Evolutionary conservation across 2,888 invertebrate species (phyloP), one percentile per base, ranked within the genome.

Genomic region (Tipula confusa): DNA sequence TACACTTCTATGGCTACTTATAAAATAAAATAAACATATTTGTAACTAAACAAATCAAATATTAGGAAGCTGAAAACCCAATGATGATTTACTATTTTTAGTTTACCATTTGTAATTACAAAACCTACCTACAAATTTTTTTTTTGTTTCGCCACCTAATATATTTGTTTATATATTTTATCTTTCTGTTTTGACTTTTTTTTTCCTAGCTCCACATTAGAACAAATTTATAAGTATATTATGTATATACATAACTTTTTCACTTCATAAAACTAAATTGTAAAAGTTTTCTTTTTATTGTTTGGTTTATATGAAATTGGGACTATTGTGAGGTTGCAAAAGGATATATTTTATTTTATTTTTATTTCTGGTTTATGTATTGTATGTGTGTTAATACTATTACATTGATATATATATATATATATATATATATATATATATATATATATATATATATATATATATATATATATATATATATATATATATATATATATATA

Each of bases 281-380:
- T 64, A 64, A 64, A 64, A 64, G 64, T 64, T 64, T 64, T 64
- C 24, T 64, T 64, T 64, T 64, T 24, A 64, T 64, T 64, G 24
- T 64, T 64, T 64, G 64, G 64, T 64, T 64, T 64, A 64, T 18
- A 64, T 64, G 24, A 1, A 33, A 33, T 33, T 33, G 33, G 33
- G 18, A 7, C 15, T 43, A 15, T 43, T 43, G 15, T 5, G 15
- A 43, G 15, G 43, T 15, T 15, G 15, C 15, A 43, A 43, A 15
- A 7, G 15, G 15, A 43, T 15, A 7, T 6, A 15, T 3, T 43
- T 43, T 43, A 3, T 15, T n/a, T 43, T 43, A 5, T 43, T 43
- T 43, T 43, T 15, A 43, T 15, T 43, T 7, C 15, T 43, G 43
- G 43, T 15, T 43, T 15, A 4, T 43, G 6, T 43, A 15, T 15